Conservation (phyloP, 2,888 invertebrate species). For the Coecobrya sp. region DNA sequence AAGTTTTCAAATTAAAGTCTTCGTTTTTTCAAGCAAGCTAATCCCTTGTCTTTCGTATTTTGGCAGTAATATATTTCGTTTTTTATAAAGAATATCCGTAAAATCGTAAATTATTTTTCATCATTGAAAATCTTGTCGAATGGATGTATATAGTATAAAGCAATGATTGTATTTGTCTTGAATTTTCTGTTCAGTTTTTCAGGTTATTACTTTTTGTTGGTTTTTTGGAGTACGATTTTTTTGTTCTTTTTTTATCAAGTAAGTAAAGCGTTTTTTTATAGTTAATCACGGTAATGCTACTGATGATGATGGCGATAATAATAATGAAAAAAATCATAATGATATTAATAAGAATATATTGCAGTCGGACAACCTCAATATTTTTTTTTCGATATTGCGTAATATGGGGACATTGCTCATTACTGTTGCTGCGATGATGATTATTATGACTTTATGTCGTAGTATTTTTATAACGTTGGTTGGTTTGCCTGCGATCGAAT, state of each 20-base stretch:
- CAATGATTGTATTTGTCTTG: not conserved
- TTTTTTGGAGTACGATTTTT: not conserved
- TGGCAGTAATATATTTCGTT: no score
- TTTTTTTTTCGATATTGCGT: conserved; percentile 69
- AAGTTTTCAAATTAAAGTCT: not conserved
- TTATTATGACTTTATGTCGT: conserved; percentile 35
- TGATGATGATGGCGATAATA: conserved; percentile 59
- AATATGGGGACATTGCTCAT: conserved; percentile 60
- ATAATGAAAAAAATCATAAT: conserved; percentile 63
- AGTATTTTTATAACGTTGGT: conserved; percentile 17
- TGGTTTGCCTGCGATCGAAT: conserved; percentile 10
- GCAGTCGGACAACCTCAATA: conserved; percentile 80
- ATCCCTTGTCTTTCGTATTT: not conserved
- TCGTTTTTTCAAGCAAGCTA: not conserved
- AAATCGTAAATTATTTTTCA: conserved; percentile 12
- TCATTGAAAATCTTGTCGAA: not conserved
- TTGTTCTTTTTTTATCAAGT: conserved; percentile 42
- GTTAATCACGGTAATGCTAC: conserved; percentile 64
- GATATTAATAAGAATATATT: conserved; percentile 65
- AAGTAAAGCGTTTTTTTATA: conserved; percentile 58
- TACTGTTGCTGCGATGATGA: conserved; percentile 51
- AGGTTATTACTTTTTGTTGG: not conserved
- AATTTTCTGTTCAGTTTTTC: not conserved
- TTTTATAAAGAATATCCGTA: not conserved
- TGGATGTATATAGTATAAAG: not conserved